Conservation (phyloP, 2,797 vertebrate species). For the Amazona ochrocephala region DNA sequence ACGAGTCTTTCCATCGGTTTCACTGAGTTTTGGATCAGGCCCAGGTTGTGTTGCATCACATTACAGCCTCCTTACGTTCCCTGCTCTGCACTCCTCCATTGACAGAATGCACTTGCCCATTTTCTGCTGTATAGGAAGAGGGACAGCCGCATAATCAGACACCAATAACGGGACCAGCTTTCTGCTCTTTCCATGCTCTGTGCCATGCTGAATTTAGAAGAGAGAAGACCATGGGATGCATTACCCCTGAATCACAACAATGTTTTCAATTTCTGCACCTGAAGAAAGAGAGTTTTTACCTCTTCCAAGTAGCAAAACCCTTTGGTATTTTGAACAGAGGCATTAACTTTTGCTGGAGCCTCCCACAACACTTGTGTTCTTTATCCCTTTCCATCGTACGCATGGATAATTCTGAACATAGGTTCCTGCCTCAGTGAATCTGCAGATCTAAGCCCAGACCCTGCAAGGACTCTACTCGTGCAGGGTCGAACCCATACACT, state of each 20-base stretch:
- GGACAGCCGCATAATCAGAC: neutral
- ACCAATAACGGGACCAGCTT: neutral
- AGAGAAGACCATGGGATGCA: neutral
- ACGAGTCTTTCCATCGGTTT: constrained; percentile 47
- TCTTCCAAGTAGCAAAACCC: neutral
- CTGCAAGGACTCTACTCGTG: neutral
- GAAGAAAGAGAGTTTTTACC: neutral
- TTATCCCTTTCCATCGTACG: neutral
- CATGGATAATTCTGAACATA: neutral
- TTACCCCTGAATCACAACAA: neutral
- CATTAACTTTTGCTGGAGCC: neutral
- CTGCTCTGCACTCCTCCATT: neutral
- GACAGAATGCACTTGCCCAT: neutral
- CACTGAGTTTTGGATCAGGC: constrained; percentile 34
- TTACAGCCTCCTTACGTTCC: neutral
- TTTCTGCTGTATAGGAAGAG: neutral
- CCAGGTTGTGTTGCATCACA: constrained; percentile 37
- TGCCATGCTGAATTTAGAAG: neutral
- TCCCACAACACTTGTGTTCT: neutral
- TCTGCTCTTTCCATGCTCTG: neutral
- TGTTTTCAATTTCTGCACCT: neutral
- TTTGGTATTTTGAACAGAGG: neutral
- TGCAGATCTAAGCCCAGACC: neutral
- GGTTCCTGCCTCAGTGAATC: neutral
- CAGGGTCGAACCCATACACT: neutral